A percentile compares a stretch with the other conserved stretches of the same genome.
These are phyloP conservation scores for Eulemur rufifrons DNA, from an alignment of 2,113 vertebrate species.

Conservation along the genomic window DNA sequence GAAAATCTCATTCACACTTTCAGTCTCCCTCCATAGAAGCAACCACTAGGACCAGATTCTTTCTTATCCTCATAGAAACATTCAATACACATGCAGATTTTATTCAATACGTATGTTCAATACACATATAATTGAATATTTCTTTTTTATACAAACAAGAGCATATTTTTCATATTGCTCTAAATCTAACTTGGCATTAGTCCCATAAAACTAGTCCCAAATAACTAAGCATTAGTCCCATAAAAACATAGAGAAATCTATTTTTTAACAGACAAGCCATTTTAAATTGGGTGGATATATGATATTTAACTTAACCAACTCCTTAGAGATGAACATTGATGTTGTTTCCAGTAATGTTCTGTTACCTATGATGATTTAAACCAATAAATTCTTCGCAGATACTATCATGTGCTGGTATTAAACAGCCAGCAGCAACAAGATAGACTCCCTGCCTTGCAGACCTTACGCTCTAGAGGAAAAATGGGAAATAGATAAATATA, in stretches of 20 bases:
- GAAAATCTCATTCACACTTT: neutral
- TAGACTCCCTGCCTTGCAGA: neutral
- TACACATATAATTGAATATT: neutral
- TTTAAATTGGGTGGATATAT: neutral
- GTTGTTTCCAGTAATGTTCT: neutral
- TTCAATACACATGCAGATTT: neutral
- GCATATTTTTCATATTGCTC: neutral
- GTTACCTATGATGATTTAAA: neutral
- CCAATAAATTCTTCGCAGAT: neutral
- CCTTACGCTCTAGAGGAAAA: neutral
- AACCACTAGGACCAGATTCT: neutral
- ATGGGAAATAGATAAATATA: neutral
- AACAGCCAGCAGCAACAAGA: neutral
- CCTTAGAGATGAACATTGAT: neutral
- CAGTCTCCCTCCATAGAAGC: neutral
- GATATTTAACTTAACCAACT: neutral
- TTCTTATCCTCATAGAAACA: neutral
- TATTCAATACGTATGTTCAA: neutral
- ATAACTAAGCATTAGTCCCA: neutral
- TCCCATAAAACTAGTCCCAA: neutral
- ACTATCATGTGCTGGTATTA: neutral
- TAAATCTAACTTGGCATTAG: neutral
- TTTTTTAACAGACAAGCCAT: neutral
- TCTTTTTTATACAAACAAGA: neutral
- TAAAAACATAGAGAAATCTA: neutral